These are phyloP conservation scores for Ormyrus pomaceus DNA, from an alignment of 2,888 invertebrate genomes.

Conservation along the genomic window DNA sequence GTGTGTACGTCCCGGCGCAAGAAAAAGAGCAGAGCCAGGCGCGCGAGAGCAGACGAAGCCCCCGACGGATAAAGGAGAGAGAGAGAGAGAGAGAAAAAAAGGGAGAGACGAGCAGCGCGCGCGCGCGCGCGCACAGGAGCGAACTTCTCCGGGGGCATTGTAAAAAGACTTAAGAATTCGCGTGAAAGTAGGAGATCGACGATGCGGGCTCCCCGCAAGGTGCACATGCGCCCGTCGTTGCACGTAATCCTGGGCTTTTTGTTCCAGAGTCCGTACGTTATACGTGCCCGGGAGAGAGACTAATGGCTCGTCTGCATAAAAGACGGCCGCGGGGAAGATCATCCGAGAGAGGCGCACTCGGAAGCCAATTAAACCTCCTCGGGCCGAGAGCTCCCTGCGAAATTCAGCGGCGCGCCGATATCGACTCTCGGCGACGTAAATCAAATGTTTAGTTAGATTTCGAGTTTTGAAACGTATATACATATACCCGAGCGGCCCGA, in stretches of 20 bases:
- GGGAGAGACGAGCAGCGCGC: no score
- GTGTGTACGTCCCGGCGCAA: not conserved
- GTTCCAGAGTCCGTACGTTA: conserved; percentile 7
- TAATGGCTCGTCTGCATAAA: conserved; percentile 34
- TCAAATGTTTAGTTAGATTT: no score
- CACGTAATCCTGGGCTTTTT: conserved; percentile 41
- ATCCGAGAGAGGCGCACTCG: conserved; percentile 17
- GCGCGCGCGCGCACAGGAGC: not conserved
- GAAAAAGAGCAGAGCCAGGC: not conserved
- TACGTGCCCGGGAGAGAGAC: not conserved
- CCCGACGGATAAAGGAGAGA: conserved; percentile 12
- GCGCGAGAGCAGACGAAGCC: not conserved
- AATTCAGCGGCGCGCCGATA: no score
- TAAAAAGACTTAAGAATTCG: conserved; percentile 51
- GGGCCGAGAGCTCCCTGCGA: no score
- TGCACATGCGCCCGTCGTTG: not conserved
- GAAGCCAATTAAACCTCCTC: conserved; percentile 40
- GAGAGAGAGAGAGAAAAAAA: conserved; percentile 1
- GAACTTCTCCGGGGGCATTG: conserved; percentile 25
- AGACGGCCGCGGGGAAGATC: conserved; percentile 3
- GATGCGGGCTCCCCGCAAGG: conserved; percentile 29
- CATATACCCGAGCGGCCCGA: no score
- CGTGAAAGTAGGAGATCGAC: conserved; percentile 56
- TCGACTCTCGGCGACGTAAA: no score
- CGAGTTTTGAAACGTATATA: no score